phyloP scores from a whole-genome alignment of 2,797 vertebrate species.

The Cygnus olor region DNA sequence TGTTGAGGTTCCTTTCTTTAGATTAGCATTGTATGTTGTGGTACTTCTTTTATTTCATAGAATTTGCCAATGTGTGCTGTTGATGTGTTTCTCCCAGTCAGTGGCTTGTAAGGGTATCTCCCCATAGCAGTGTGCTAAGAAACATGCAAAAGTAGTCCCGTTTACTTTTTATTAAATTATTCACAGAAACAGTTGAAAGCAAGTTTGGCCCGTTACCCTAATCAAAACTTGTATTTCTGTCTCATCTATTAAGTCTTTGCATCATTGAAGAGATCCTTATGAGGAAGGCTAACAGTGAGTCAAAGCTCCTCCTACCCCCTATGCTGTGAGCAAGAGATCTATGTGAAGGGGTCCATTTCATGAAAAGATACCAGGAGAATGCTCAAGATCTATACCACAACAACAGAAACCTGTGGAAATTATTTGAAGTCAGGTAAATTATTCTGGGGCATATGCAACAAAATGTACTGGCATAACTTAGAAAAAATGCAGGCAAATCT shows the following conservation, averaged over 20 bases:
- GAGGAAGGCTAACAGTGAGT: not conserved
- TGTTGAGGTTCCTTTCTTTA: not conserved
- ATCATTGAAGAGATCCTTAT: not conserved
- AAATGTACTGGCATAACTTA: not conserved
- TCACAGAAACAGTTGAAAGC: not conserved
- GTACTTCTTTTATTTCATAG: not conserved
- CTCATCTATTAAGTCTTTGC: not conserved
- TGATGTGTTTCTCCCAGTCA: rapidly evolving
- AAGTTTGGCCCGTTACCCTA: not conserved
- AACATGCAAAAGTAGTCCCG: not conserved
- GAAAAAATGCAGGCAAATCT: not conserved
- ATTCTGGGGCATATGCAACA: not conserved
- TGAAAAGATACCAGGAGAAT: not conserved
- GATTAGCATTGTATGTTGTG: not conserved
- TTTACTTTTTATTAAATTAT: not conserved
- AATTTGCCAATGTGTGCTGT: not conserved
- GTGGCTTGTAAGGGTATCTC: not conserved
- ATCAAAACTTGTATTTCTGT: not conserved
- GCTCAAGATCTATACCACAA: not conserved
- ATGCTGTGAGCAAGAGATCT: not conserved
- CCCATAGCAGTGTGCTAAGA: not conserved
- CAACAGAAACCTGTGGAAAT: not conserved
- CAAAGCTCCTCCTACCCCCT: not conserved
- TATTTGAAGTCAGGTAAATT: not conserved
- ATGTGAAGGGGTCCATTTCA: not conserved